Evolutionary conservation across 2,888 invertebrate species (phyloP), one percentile per base, ranked within the genome.

Genomic region (Drosophila bunnanda): DNA sequence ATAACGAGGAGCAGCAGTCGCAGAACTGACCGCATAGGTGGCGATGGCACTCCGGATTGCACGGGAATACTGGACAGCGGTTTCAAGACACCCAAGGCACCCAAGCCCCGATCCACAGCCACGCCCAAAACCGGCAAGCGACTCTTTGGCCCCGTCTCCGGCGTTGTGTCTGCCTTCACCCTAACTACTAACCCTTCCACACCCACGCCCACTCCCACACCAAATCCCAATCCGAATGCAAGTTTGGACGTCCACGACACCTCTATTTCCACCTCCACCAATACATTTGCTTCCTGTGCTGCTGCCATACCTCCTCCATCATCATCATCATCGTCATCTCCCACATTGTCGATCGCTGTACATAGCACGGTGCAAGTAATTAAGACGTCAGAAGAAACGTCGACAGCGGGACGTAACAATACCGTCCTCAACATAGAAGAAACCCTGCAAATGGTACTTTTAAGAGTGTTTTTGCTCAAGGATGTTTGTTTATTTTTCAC

Each of bases 1-100:
- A 91, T 92, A 6, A 91, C 91, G n/a, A 86, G 89, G 46, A 88
- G 89, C 72, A 88, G 72, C 70, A 85, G 82, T 59, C 88, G 80
- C 1, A 60, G 83, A 0, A 65, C 57, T 0, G 82, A 82, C 1
- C 34, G 46, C 28, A 17, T 25, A 2, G 30, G 3, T 9, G 66
- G 17, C 22, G 66, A 67, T 6, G 72, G 57, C 1, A 60, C 66
- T 12, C 78, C 81, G 0, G 84, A 78, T n/a, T 71, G 55, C 22
- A 75, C 58, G 0, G 53, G 52, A 6, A 32, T 20, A 1, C 6
- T 88, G 64, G 88, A 89, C 20, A 85, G 78, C 34, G 92, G 89
- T 10, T 92, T 92, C 58, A 92, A 92, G 80, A 92, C 92, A 4
- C 92, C 92, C 2, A 89, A 91, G 78, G 90, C 91, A 12, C 92